Evolutionary conservation across 2,113 vertebrate genomes (phyloP).

Genomic region (Condylura cristata): DNA sequence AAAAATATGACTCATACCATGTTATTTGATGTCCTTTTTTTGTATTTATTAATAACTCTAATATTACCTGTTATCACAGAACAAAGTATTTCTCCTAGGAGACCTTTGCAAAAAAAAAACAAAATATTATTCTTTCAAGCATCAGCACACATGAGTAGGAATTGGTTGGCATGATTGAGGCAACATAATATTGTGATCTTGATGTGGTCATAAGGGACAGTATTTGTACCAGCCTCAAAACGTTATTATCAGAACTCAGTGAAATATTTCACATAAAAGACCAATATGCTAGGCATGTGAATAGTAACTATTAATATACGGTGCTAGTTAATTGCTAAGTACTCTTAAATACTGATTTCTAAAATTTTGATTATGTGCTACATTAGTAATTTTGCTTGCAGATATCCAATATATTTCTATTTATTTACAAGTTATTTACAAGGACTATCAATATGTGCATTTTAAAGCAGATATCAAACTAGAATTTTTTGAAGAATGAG

Average conservation of each 20-base stretch:
- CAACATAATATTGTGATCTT: not conserved
- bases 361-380: not conserved
- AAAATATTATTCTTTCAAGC: not conserved
- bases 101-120: not conserved
- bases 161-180: not conserved
- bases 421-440: not conserved
- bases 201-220: not conserved
- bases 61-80: not conserved
- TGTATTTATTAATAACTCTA: not conserved
- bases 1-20: not conserved
- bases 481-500: conserved; percentile 17
- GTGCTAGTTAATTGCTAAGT: not conserved
- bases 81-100: not conserved
- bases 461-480: not conserved
- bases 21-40: not conserved
- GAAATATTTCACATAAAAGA: not conserved
- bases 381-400: not conserved
- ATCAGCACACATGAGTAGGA: not conserved
- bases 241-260: not conserved
- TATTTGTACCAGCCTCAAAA: not conserved
- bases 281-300: not conserved
- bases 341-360: not conserved
- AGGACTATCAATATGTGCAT: not conserved
- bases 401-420: not conserved
- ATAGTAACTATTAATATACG: not conserved